Conservation (phyloP, 1,140 invertebrate species). For the Drosophila orena region DNA sequence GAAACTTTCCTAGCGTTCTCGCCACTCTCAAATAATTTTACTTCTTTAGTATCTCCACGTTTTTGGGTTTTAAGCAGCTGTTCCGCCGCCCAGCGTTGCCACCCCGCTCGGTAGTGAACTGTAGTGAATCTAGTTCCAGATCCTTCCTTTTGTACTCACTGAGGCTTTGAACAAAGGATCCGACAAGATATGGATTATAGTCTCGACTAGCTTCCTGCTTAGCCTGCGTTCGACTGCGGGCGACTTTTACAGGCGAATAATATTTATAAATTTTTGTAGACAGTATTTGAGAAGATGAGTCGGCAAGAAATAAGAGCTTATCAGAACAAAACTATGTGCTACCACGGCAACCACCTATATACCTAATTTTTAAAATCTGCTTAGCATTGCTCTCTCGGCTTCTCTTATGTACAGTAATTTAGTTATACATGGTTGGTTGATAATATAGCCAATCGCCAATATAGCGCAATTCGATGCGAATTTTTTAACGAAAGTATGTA, state of each 20-base stretch:
- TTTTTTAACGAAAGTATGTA: slow-evolving; percentile 16
- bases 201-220: slow-evolving; percentile 34
- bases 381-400: slow-evolving; percentile 10
- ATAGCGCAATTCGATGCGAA: slow-evolving; percentile 2
- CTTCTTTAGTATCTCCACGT: slow-evolving; percentile 48
- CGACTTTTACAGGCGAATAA: slow-evolving; percentile 10
- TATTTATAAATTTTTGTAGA: slow-evolving; percentile 56
- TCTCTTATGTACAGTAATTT: slow-evolving; percentile 6
- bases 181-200: neutral
- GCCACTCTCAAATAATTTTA: slow-evolving; percentile 12
- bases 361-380: slow-evolving; percentile 18
- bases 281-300: slow-evolving; percentile 43
- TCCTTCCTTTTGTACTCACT: slow-evolving; percentile 39
- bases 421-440: slow-evolving; percentile 2
- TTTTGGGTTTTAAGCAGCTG: slow-evolving; percentile 56
- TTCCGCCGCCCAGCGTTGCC: slow-evolving; percentile 37
- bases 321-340: slow-evolving; percentile 46
- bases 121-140: neutral
- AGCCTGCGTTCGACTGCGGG: slow-evolving; percentile 28
- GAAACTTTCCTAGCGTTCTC: slow-evolving; percentile 37
- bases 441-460: slow-evolving; percentile 1
- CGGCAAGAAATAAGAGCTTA: slow-evolving; percentile 47
- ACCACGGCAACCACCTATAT: slow-evolving; percentile 11
- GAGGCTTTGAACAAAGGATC: slow-evolving; percentile 14
- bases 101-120: slow-evolving; percentile 5